These are phyloP conservation scores for Aeoliscus strigatus DNA, from an alignment of 2,797 vertebrate genomes.

Conservation along the genomic window DNA sequence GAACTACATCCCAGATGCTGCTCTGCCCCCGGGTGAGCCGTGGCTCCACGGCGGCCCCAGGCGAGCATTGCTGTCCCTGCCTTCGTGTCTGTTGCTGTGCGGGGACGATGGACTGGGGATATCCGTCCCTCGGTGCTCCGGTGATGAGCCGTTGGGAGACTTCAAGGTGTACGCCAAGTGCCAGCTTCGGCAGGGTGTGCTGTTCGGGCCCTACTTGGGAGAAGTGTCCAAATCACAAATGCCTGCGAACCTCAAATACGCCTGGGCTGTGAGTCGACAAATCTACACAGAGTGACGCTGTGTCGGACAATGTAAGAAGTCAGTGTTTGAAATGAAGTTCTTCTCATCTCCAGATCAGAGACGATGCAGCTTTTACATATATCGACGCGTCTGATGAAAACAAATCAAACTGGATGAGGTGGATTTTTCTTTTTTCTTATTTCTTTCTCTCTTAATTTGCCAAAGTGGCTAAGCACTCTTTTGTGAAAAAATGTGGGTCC, in stretches of 20 bases:
- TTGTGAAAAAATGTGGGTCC: too few relatives aligned
- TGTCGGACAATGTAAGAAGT: too few relatives aligned
- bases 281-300: neutral
- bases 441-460: too few relatives aligned
- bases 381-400: slow-evolving; percentile 68
- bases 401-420: slow-evolving; percentile 70
- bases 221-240: slow-evolving; percentile 56
- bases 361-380: slow-evolving; percentile 69
- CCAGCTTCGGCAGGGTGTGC: slow-evolving; percentile 53
- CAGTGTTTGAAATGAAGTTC: neutral
- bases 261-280: slow-evolving; percentile 73
- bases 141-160: slow-evolving; percentile 30
- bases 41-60: slow-evolving; percentile 57
- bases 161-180: slow-evolving; percentile 64
- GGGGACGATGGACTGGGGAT: slow-evolving; percentile 1
- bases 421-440: too few relatives aligned
- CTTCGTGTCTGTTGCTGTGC: slow-evolving; percentile 67
- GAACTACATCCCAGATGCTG: slow-evolving; percentile 60
- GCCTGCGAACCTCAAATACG: slow-evolving; percentile 56
- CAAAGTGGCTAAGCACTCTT: too few relatives aligned
- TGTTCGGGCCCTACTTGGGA: slow-evolving; percentile 69
- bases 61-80: slow-evolving; percentile 66
- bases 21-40: slow-evolving; percentile 56
- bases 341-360: slow-evolving; percentile 53
- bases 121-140: slow-evolving; percentile 15